These are phyloP conservation scores for Calliphora vicina DNA, from an alignment of 1,140 invertebrate species.

Conservation along the genomic window DNA sequence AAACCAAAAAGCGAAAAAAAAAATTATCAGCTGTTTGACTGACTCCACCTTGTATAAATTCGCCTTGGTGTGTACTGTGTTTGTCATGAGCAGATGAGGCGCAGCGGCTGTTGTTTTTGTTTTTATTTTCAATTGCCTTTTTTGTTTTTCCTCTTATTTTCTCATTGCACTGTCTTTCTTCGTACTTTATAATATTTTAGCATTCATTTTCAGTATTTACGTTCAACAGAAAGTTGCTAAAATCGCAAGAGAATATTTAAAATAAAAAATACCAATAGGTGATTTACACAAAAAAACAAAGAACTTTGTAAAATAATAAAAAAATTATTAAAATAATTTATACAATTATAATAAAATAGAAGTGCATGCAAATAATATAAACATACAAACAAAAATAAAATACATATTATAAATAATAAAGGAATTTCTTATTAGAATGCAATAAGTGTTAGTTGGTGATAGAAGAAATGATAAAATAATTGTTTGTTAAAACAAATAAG, in stretches of 20 bases:
- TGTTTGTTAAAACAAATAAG: neutral
- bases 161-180: neutral
- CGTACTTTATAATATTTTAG: neutral
- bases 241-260: neutral
- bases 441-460: neutral
- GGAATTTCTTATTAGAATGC: neutral
- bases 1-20: too few species aligned
- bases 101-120: too few species aligned
- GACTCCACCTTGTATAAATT: too few species aligned
- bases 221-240: neutral
- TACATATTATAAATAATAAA: neutral
- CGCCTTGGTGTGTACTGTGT: too few species aligned
- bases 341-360: too few species aligned
- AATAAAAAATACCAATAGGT: neutral
- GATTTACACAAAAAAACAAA: neutral
- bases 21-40: too few species aligned
- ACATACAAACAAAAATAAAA: neutral
- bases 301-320: neutral
- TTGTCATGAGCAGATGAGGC: too few species aligned
- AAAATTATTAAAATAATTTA: too few species aligned
- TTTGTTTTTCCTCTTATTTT: neutral
- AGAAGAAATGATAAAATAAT: neutral
- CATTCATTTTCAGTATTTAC: conserved; percentile 10
- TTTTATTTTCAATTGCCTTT: neutral
- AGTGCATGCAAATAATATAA: too few species aligned